These are phyloP conservation scores for Neomonachus schauinslandi DNA, from an alignment of 2,113 vertebrate species.

Conservation along the genomic window DNA sequence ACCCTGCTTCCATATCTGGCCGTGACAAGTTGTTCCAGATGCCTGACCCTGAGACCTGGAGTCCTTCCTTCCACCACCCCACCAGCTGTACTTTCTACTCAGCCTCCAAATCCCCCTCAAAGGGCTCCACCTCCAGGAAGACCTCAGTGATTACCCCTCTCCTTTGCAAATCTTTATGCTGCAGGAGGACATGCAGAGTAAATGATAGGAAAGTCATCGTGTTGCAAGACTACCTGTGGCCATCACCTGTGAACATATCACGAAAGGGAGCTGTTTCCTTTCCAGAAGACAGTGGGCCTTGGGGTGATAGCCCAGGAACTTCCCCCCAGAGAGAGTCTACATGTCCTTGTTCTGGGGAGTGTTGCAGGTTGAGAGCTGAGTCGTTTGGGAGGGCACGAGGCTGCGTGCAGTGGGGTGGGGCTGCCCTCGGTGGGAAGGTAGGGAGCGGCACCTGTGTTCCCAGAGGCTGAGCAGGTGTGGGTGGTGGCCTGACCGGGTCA, in stretches of 20 bases:
- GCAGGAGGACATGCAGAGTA: accelerated
- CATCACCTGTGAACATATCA: accelerated
- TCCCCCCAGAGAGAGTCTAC: too few relatives aligned
- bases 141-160: too few relatives aligned
- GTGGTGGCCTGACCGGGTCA: not conserved
- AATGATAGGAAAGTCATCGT: accelerated
- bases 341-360: not conserved
- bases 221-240: accelerated
- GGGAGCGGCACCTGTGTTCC: not conserved
- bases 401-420: too few relatives aligned
- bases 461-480: not conserved
- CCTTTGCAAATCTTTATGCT: not conserved
- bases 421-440: accelerated
- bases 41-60: too few relatives aligned
- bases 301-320: too few relatives aligned
- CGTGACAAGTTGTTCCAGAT: not conserved
- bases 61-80: not conserved
- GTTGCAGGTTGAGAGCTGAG: not conserved
- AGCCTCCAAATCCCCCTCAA: not conserved
- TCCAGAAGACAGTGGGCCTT: not conserved
- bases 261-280: too few relatives aligned
- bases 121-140: not conserved
- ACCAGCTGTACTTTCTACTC: accelerated
- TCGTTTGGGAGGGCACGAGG: accelerated
- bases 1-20: too few relatives aligned